Percentiles rank a stretch among this genome's conserved stretches.
These are phyloP conservation scores for Poeciliopsis gracilis DNA, from an alignment of 2,797 vertebrate genomes.

Conservation along the genomic window DNA sequence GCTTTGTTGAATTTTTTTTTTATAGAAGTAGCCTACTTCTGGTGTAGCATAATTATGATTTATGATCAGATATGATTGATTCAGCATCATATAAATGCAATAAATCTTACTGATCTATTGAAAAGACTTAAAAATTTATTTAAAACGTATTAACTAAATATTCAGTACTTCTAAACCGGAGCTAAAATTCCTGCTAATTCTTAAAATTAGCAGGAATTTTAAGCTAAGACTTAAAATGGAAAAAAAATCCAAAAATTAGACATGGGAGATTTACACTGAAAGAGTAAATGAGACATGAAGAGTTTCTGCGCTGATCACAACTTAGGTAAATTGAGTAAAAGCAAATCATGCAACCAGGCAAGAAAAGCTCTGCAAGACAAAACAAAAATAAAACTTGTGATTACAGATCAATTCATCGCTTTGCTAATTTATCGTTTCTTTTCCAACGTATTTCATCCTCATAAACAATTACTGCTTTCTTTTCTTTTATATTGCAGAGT, in stretches of 20 bases:
- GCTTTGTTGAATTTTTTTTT: slow-evolving; percentile 22
- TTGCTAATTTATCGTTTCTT: not conserved
- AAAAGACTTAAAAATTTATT: not conserved
- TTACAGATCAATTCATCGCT: not conserved
- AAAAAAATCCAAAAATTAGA: not conserved
- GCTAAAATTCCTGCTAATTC: no score
- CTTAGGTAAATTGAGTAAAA: not conserved
- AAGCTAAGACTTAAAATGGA: no score
- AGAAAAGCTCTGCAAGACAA: not conserved
- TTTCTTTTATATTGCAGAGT: not conserved
- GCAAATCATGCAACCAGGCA: not conserved
- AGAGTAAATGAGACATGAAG: not conserved
- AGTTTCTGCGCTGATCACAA: not conserved
- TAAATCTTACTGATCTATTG: slow-evolving; percentile 23
- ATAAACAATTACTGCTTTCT: not conserved
- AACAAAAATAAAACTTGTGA: not conserved
- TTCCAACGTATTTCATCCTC: not conserved
- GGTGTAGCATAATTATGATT: slow-evolving; percentile 44
- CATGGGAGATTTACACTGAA: not conserved
- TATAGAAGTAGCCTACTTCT: slow-evolving; percentile 17
- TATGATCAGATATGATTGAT: slow-evolving; percentile 30
- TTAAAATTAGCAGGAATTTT: no score
- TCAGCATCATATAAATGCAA: slow-evolving; percentile 22
- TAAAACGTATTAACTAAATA: not conserved
- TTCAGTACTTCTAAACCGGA: not conserved